These are phyloP conservation scores for Cyclura pinguis DNA, from an alignment of 2,797 vertebrate genomes.

Conservation along the genomic window DNA sequence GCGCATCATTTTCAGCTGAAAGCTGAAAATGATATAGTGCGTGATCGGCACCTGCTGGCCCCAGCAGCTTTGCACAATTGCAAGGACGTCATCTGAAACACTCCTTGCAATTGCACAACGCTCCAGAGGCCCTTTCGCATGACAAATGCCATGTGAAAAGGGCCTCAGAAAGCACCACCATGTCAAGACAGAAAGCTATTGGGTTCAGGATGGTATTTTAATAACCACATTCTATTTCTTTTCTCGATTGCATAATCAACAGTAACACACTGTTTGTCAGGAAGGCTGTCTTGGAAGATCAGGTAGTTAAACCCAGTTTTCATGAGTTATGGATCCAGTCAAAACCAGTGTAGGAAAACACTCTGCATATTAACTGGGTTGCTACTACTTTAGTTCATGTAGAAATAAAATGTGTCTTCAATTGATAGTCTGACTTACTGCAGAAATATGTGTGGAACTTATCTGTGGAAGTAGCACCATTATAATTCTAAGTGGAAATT, in stretches of 20 bases:
- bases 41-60: no score
- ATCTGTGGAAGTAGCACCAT: no score
- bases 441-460: no score
- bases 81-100: no score
- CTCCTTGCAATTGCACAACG: no score
- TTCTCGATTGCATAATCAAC: not conserved
- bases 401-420: slow-evolving; percentile 1
- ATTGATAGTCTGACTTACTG: not conserved
- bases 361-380: not conserved
- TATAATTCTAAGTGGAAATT: no score
- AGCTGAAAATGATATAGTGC: no score
- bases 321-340: not conserved
- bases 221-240: not conserved
- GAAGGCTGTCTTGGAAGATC: not conserved
- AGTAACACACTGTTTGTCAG: not conserved
- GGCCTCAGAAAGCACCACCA: not conserved
- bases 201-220: not conserved
- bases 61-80: no score
- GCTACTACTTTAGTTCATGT: not conserved
- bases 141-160: no score
- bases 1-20: no score
- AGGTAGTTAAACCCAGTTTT: not conserved
- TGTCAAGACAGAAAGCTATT: not conserved
- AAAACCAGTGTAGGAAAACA: not conserved
- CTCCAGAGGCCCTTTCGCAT: no score